A percentile compares a stretch with the other conserved stretches of the same genome.
Conservation (phyloP, 2,797 vertebrate species). For the Microhierax caerulescens region DNA sequence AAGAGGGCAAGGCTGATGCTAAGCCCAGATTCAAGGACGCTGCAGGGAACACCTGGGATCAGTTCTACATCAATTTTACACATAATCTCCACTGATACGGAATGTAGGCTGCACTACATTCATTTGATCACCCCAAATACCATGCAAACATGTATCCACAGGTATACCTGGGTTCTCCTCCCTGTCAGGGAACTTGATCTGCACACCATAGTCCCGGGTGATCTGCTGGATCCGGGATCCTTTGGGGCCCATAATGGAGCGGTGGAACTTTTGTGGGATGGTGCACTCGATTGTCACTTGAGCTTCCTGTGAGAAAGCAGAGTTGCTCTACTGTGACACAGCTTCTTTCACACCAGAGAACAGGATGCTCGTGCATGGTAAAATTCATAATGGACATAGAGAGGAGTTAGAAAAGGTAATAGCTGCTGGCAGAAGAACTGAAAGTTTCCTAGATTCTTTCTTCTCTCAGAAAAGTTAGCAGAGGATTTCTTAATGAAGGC, state of each 20-base stretch:
- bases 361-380: neutral
- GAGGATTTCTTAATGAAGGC: neutral
- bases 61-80: neutral
- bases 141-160: neutral
- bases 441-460: neutral
- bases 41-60: neutral
- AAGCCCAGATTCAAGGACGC: neutral
- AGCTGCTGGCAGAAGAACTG: neutral
- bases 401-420: neutral
- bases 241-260: slow-evolving; percentile 98
- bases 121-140: neutral
- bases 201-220: slow-evolving; percentile 91
- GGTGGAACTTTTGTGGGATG: slow-evolving; percentile 93
- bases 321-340: neutral
- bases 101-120: neutral
- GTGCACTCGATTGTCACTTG: slow-evolving; percentile 94
- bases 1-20: neutral
- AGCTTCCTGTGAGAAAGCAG: slow-evolving; percentile 83
- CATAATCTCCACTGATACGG: neutral
- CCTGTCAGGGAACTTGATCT: slow-evolving; percentile 98
- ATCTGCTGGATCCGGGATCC: slow-evolving; percentile 96
- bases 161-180: slow-evolving; percentile 85
- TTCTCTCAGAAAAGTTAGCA: neutral
- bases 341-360: neutral
- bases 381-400: neutral